Conservation (phyloP, 2,888 invertebrate species). For the Resseliella maxima region DNA sequence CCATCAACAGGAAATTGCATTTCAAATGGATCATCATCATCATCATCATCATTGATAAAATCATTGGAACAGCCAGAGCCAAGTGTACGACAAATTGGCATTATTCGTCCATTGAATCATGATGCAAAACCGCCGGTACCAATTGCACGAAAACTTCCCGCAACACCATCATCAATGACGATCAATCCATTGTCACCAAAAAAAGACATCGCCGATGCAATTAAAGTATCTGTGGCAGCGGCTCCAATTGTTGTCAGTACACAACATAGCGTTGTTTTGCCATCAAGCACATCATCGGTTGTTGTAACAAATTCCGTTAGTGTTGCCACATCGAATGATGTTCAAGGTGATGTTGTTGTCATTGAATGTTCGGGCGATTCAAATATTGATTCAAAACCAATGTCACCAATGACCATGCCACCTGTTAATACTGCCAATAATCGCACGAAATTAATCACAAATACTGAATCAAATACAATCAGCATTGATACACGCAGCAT, state of each 20-base stretch:
- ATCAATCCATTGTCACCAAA: neutral
- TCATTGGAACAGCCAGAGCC: constrained; percentile 51
- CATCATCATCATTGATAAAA: constrained; percentile 9
- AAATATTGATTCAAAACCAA: constrained; percentile 14
- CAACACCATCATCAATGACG: neutral
- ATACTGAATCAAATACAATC: neutral
- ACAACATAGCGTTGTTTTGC: constrained; percentile 42
- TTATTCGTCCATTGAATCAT: constrained; percentile 69
- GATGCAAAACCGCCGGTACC: constrained; percentile 58
- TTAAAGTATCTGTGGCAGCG: neutral
- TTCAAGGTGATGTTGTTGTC: constrained; percentile 27
- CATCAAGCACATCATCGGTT: constrained; percentile 43
- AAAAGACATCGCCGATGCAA: neutral
- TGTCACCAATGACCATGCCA: neutral
- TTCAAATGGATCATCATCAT: constrained; percentile 62
- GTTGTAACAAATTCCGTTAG: constrained; percentile 47
- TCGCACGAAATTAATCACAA: neutral
- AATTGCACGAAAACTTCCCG: neutral
- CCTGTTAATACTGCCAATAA: neutral
- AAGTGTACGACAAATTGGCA: constrained; percentile 69
- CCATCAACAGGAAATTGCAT: constrained; percentile 63
- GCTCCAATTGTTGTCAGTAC: constrained; percentile 45
- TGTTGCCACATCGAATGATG: constrained; percentile 47
- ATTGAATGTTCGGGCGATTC: constrained; percentile 39
- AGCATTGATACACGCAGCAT: constrained; percentile 51